A percentile compares a stretch with the other conserved stretches of the same genome.
Evolutionary conservation across 2,797 vertebrate species (phyloP).

Genomic region (Melanotaenia nigrans): DNA sequence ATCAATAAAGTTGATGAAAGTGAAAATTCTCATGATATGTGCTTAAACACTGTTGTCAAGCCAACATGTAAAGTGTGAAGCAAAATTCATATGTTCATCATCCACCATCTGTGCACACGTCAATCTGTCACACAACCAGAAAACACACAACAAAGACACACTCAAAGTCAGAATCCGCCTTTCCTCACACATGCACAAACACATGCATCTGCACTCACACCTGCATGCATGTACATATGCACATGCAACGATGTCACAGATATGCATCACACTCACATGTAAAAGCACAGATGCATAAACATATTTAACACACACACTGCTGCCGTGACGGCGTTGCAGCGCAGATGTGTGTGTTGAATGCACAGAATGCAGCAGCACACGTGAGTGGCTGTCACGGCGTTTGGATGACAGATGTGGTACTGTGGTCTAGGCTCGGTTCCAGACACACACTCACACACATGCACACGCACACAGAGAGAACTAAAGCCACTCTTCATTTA

Average conservation of each 20-base stretch:
- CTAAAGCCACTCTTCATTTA: conserved; percentile 75
- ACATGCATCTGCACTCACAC: conserved; percentile 47
- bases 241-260: conserved; percentile 53
- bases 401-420: conserved; percentile 75
- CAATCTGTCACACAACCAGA: conserved; percentile 58
- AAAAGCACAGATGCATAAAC: conserved; percentile 53
- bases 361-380: conserved; percentile 73
- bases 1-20: conserved; percentile 28
- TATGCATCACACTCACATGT: conserved; percentile 41
- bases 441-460: conserved; percentile 44
- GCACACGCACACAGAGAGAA: conserved; percentile 19
- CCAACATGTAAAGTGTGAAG: conserved; percentile 58
- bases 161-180: conserved; percentile 14
- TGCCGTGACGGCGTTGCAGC: conserved; percentile 45
- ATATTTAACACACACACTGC: conserved; percentile 37
- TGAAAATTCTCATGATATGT: conserved; percentile 22
- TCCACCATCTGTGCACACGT: conserved; percentile 63
- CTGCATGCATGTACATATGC: conserved; percentile 45
- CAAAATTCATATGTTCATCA: conserved; percentile 64
- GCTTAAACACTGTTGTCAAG: conserved; percentile 51
- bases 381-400: conserved; percentile 72
- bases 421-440: conserved; percentile 69
- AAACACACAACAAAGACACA: conserved; percentile 30
- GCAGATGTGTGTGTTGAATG: conserved; percentile 75
- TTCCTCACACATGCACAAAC: conserved; percentile 20